Evolutionary conservation across 2,797 vertebrate species (phyloP), one percentile per base, ranked within the genome.

Genomic region (Ataeniobius toweri): DNA sequence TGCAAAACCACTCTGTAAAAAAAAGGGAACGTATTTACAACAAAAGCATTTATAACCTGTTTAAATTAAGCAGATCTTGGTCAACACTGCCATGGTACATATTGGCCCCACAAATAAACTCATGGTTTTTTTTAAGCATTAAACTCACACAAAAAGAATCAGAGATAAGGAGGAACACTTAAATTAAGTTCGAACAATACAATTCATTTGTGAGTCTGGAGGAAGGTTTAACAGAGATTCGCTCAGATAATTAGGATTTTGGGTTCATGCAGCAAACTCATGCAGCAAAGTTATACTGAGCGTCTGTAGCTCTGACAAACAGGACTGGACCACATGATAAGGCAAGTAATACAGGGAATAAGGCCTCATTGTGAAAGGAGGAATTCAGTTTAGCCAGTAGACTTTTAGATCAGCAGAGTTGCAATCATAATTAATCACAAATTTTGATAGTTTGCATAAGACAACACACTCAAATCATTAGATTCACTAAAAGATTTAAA

Each of bases 1-100:
- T 91, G 93, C 96, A 97, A 96, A 96, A 94, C 92, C 97, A 99
- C 94, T 97, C 95, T 94, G 96, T 97, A 97, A 97, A 95, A 97
- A 97, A 96, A 97, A 96, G 94, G 94, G 95, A 96, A 90, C 93
- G 91, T 95, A 94, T 95, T 94, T 86, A 94, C 89, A 90, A 92
- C 82, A 94, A 76, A 92, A 83, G 71, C 91, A 94, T 91, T 83
- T 81, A 91, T 89, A 86, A 91, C 91, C 90, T 88, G 93, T 93
- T 81, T 94, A 95, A 95, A 95, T 96, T 94, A 96, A 95, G 95
- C 94, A 94, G 92, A 93, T 95, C 88, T 98, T 99, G 98, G 98
- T 99, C 98, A 89, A 88, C 96, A 96, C 95, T 96, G 95, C 95
- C 91, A 92, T 93, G 94, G 94, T 96, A 96, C 95, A 91, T 94